Base-by-base conservation (phyloP, 2,113 vertebrate species). In the Oncorhynchus masou region DNA sequence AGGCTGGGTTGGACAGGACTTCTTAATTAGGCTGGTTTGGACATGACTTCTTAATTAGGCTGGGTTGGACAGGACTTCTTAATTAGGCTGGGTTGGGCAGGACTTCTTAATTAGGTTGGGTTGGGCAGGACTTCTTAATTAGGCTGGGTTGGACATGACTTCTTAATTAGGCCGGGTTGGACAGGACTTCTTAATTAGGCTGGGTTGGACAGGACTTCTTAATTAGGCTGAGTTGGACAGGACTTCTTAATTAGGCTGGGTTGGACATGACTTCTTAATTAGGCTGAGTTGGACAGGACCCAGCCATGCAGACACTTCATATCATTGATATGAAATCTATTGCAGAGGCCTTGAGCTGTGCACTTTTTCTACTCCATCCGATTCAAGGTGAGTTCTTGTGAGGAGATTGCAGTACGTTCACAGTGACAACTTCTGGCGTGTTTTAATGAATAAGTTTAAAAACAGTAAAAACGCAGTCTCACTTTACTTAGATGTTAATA, bases 301-400 rank as follows among this genome's bases (percentile, higher is more conserved):
- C 27, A 39, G 27, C 31, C 27, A n/a, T 25, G 20, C 20, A 64
- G 19, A 54, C 70, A 27, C n/a, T 29, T 59, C 27, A 54, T 57
- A 54, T 54, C 11, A 64, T 64, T 64, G 62, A 64, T 64, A n/a
- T 64, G n/a, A 51, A 71, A 71, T 71, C 49, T 57, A 54, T 59
- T 45, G 2, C 9, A 45, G 39, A 45, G 15, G 20, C 54, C 54
- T 57, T 7, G 6, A 20, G 20, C 4, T 57, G 12, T 57, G 51
- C 51, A 57, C 51, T 57, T 57, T 57, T 57, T 57, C 54, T 57
- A 57, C 19, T 20, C 20, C 54, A 57, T 57, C 54, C 5, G 54
- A 20, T 45, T 45, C 39, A 45, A 11, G 39, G 20, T 57, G 20
- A 5, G 19, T 5, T 20, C 54, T 57, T 57, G 13, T 57, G 54